Evolutionary conservation across 2,888 invertebrate genomes (phyloP).

Genomic region (Chrysina gloriosa): DNA sequence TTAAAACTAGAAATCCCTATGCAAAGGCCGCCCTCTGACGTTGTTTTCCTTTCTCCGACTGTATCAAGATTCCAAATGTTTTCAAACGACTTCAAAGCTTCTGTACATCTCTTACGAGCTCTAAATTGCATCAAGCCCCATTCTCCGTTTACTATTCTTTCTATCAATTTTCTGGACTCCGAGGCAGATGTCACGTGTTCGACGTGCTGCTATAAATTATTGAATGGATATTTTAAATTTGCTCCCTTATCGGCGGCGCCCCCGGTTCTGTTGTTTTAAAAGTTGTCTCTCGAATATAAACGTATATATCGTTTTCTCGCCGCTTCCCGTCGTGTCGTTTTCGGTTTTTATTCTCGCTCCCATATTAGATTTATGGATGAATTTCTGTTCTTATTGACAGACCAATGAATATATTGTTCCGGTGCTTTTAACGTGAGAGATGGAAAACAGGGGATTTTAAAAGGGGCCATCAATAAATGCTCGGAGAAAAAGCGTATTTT

Average conservation of each 20-base stretch:
- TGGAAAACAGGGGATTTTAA: conserved; percentile 36
- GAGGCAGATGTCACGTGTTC: neutral
- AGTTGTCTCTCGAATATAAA: neutral
- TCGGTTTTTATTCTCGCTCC: conserved; percentile 8
- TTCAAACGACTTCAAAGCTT: neutral
- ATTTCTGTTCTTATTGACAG: conserved; percentile 32
- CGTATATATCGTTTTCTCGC: conserved; percentile 15
- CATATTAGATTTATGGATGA: conserved; percentile 27
- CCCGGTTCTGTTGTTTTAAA: conserved; percentile 9
- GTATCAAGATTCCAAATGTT: neutral
- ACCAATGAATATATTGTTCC: conserved; percentile 36
- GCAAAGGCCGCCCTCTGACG: no score
- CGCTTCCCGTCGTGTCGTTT: neutral
- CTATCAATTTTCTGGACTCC: conserved; percentile 3
- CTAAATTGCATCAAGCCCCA: neutral
- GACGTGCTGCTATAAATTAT: conserved; percentile 5
- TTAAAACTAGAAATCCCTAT: no score
- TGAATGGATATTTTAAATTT: conserved; percentile 18
- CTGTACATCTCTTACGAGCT: neutral
- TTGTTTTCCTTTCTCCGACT: neutral
- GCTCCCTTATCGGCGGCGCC: neutral
- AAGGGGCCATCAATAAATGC: conserved; percentile 33
- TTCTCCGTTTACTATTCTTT: neutral
- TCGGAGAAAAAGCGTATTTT: conserved; percentile 8
- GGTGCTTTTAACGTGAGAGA: conserved; percentile 28